Evolutionary conservation across 2,113 vertebrate genomes (phyloP).

Genomic region (Tamias sibiricus): DNA sequence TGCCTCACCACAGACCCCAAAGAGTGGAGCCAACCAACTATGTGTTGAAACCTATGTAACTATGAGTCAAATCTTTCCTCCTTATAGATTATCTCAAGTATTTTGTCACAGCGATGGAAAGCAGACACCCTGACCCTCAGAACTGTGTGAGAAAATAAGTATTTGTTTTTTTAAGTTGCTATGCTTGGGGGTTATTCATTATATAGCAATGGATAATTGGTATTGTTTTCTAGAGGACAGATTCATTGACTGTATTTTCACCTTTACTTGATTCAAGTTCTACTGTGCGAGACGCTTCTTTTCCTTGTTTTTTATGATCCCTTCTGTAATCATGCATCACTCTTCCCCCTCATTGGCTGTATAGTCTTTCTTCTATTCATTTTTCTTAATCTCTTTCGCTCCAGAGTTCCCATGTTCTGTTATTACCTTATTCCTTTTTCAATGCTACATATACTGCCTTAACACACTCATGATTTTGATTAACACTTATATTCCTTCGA

Average conservation of each 20-base stretch:
- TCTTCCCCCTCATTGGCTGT: neutral
- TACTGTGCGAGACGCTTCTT: neutral
- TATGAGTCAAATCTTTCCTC: neutral
- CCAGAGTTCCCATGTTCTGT: neutral
- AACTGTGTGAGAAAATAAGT: neutral
- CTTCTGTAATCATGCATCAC: neutral
- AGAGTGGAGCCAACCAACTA: neutral
- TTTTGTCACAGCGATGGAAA: neutral
- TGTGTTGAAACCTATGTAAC: neutral
- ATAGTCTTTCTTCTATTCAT: neutral
- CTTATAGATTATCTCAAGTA: neutral
- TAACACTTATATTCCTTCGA: neutral
- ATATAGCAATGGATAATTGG: neutral
- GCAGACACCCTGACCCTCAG: neutral
- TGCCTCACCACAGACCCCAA: neutral
- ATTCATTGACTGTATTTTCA: neutral
- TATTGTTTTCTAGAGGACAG: neutral
- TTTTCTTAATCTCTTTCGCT: neutral
- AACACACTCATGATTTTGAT: neutral
- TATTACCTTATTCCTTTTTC: neutral
- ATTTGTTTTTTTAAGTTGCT: neutral
- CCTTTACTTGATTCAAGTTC: neutral
- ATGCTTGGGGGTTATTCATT: neutral
- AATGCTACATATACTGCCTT: neutral
- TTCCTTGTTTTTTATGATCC: neutral